Conservation (phyloP, 2,888 invertebrate species). For the Lasioglossum lativentre region DNA sequence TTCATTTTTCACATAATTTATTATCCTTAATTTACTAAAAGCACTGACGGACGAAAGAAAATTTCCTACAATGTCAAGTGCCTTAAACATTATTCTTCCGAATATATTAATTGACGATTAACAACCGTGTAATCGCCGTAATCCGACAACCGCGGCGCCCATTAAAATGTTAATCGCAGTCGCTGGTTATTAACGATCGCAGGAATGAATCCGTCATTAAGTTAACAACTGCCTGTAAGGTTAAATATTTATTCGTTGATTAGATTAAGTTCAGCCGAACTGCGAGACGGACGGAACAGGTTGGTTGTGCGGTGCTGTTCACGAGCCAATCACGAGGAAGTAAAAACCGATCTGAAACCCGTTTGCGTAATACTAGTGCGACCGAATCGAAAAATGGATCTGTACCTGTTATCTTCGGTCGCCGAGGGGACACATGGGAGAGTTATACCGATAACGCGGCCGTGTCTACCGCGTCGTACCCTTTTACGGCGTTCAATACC, state of each 20-base stretch:
- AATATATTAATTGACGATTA: not conserved
- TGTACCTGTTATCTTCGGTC: slow-evolving; percentile 40
- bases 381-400: slow-evolving; percentile 34
- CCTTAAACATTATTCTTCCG: not conserved
- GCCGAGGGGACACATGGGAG: slow-evolving; percentile 35
- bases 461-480: slow-evolving; percentile 22
- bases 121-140: not conserved
- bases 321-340: slow-evolving; percentile 14
- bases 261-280: not conserved
- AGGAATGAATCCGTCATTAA: not conserved
- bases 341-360: not conserved
- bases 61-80: not conserved
- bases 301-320: not conserved
- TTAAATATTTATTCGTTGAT: not conserved
- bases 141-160: not conserved
- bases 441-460: slow-evolving; percentile 43
- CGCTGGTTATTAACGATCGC: not conserved
- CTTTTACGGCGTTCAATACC: slow-evolving; percentile 51
- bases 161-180: not conserved
- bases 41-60: not conserved
- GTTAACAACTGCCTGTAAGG: not conserved
- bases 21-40: not conserved
- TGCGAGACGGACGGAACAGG: not conserved
- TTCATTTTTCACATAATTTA: not conserved
- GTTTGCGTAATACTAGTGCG: slow-evolving; percentile 31